Evolutionary conservation across 1,140 invertebrate species (phyloP), one percentile per base, ranked within the genome.

Genomic region (Tribolium madens): DNA sequence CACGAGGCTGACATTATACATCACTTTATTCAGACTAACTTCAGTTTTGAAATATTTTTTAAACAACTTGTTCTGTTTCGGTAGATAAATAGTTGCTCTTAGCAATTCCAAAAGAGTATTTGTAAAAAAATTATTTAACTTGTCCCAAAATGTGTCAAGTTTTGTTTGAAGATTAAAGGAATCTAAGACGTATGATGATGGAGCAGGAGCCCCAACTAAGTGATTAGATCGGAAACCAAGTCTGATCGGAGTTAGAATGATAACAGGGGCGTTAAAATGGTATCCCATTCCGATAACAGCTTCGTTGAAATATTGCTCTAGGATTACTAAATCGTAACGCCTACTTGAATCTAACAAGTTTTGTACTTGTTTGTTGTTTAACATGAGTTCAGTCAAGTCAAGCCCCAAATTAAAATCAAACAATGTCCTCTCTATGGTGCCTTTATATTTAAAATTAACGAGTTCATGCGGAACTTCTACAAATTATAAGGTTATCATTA

Each of bases 1-100:
- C 10, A 82, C 60, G 2, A 82, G 33, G 60, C 78, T 81, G 0
- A 78, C 68, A 64, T 81, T 82, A 42, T 81, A 81, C 1, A 82
- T 50, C 3, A 80, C 75, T 26, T 78, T 48, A 3, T 76, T 18
- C 3, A 82, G 64, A 18, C 72, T n/a, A 17, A 75, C 42, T 10
- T 77, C 69, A 17, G 18, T 48, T 7, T 80, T 75, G 70, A 82
- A 72, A 73, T 78, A 78, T 57, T 76, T 76, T 48, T 79, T 57
- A 9, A 81, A 33, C 6, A 72, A 9, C 42, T 72, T 14, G 50
- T 18, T 72, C 5, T 72, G 70, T 26, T 52, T 13, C 0, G 70
- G n/a, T 10, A 50, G 50, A 72, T 14, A 46, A 50, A 21, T 3
- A 17, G 12, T 60, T 50, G 70, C 17, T 31, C 36, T 42, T n/a